Base-by-base conservation (phyloP, 2,797 vertebrate genomes). In the Catharus ustulatus region DNA sequence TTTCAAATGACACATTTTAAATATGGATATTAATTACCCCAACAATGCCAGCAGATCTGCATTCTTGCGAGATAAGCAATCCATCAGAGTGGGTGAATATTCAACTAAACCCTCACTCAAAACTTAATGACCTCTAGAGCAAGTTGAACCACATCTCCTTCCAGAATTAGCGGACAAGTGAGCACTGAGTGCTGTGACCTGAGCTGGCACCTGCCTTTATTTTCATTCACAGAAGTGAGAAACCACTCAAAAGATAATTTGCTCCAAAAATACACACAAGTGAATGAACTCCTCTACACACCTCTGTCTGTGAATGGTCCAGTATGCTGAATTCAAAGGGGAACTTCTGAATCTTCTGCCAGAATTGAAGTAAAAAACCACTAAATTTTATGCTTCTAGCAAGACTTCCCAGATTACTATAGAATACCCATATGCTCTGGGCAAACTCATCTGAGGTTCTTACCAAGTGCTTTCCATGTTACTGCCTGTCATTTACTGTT, bases 181-280 rank as follows among this genome's bases (percentile, higher is more conserved):
- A 87, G 23, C 11, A n/a, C 4, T 34, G 21, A 71, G 12, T 24
- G 5, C 3, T 51, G n/a, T 48, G 29, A 48, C 45, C 15, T 46
- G 55, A 73, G 27, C 46, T 81, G 74, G 34, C 20, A 72, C 9
- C 7, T 93, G 26, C 17, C 34, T 93, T 84, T 46, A 11, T 76
- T 92, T 89, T 87, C n/a, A 46, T 84, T 84, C 71, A 69, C 20
- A 57, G 32, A 78, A 73, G 30, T 54, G 51, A 72, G 64, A 87
- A 54, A 6, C 11, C 51, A 40, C n/a, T 61, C 7, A 30, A 18
- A 48, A 51, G 13, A 43, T 66, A 1, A 29, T 42, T 66, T 63
- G 23, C 42, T 85, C 16, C 1, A 80, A 80, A 67, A 76, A 55
- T 13, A 15, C 26, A 18, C 9, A 30, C 13, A 34, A 49, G 23